Evolutionary conservation across 1,140 invertebrate genomes (phyloP).

Genomic region (Aphis gossypii): DNA sequence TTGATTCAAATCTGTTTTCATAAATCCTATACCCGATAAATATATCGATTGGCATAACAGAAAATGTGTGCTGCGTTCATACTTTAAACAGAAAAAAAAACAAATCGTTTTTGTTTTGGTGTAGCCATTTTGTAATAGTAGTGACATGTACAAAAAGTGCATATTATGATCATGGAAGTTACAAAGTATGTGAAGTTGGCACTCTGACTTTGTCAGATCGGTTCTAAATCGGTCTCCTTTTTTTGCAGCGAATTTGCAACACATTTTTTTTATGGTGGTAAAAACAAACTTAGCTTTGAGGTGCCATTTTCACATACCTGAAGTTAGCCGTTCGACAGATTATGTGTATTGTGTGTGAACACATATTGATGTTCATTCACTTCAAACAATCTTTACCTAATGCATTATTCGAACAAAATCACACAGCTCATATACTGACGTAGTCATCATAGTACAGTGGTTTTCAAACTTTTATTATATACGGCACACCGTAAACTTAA

Average conservation of each 20-base stretch:
- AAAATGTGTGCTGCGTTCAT: not conserved
- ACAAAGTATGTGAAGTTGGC: too few species aligned
- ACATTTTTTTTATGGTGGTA: too few species aligned
- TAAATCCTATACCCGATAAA: too few species aligned
- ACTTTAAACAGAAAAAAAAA: not conserved
- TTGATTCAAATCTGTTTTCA: not conserved
- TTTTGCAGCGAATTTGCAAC: too few species aligned
- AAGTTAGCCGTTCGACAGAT: not conserved
- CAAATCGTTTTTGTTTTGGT: not conserved
- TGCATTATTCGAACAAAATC: not conserved
- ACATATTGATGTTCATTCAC: not conserved
- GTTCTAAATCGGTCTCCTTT: too few species aligned
- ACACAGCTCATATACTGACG: not conserved
- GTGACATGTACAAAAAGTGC: not conserved
- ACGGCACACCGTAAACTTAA: too few species aligned
- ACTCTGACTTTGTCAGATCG: too few species aligned
- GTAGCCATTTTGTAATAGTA: not conserved
- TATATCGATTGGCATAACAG: not conserved
- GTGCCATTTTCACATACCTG: too few species aligned
- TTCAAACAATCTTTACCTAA: too few species aligned
- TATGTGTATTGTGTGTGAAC: not conserved
- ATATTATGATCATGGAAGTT: too few species aligned
- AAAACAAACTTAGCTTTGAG: too few species aligned
- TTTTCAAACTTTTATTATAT: too few species aligned
- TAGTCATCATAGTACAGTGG: not conserved